A percentile compares a stretch with the other conserved stretches of the same genome.
Evolutionary conservation across 2,888 invertebrate species (phyloP).

Genomic region (Periphyllus acericola): DNA sequence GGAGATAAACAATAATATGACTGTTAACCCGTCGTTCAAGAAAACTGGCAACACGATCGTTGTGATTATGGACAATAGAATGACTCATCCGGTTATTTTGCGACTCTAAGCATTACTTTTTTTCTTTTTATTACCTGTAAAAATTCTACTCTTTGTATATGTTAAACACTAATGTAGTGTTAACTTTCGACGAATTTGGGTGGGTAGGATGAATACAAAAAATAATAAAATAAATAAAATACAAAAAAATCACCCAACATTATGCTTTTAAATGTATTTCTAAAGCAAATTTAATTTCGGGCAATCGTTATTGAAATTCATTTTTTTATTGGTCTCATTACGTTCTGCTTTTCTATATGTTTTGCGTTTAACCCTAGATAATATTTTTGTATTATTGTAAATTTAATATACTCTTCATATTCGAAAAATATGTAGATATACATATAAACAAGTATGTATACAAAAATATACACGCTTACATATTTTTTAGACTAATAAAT

Average conservation of each 20-base stretch:
- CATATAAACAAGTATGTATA: background rate
- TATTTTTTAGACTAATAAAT: too few relatives aligned
- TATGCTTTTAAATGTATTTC: background rate
- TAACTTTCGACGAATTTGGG: background rate
- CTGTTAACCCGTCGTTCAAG: background rate
- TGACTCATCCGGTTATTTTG: slow-evolving; percentile 12
- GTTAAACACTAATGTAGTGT: background rate
- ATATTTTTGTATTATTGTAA: too few relatives aligned
- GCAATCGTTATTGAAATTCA: background rate
- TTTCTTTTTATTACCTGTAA: background rate
- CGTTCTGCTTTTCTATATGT: too few relatives aligned
- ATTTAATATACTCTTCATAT: background rate
- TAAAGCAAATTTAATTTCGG: too few relatives aligned
- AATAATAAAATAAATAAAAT: background rate
- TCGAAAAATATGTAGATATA: too few relatives aligned
- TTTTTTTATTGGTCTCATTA: too few relatives aligned
- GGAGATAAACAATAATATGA: background rate
- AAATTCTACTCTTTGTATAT: background rate
- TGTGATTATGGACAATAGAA: slow-evolving; percentile 5
- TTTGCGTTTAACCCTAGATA: too few relatives aligned
- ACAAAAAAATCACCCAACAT: background rate
- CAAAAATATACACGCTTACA: background rate
- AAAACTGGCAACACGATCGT: background rate
- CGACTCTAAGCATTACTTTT: background rate
- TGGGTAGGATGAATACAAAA: background rate